Percentiles rank a stretch among this genome's conserved stretches.
These are phyloP conservation scores for Monochamus alternatus DNA, from an alignment of 2,888 invertebrate species.

Conservation along the genomic window DNA sequence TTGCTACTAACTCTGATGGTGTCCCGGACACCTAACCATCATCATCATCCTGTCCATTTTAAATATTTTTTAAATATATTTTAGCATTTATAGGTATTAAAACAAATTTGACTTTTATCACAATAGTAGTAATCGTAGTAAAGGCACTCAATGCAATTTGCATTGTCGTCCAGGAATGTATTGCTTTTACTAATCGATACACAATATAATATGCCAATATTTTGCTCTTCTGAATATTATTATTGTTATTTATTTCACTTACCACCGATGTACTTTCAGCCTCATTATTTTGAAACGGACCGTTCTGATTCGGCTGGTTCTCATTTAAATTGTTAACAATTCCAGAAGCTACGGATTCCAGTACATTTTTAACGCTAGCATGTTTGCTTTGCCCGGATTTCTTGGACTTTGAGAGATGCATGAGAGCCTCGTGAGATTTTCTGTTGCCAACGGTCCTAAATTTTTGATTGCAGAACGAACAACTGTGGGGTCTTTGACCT, in stretches of 20 bases:
- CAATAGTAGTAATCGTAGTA: too few relatives aligned
- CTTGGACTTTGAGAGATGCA: slow-evolving; percentile 59
- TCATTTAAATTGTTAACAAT: not conserved
- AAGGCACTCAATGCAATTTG: too few relatives aligned
- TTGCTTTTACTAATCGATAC: too few relatives aligned
- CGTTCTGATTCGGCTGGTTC: not conserved
- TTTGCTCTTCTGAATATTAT: too few relatives aligned
- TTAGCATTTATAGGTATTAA: too few relatives aligned
- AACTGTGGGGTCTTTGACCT: slow-evolving; percentile 56
- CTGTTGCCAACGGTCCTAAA: slow-evolving; percentile 81
- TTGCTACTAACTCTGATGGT: too few relatives aligned
- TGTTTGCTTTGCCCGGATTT: slow-evolving; percentile 44
- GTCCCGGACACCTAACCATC: too few relatives aligned
- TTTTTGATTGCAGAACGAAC: slow-evolving; percentile 75
- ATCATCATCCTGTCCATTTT: too few relatives aligned
- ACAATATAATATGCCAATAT: too few relatives aligned
- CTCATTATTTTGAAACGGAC: slow-evolving; percentile 8
- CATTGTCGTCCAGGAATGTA: too few relatives aligned
- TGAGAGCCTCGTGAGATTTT: slow-evolving; percentile 76
- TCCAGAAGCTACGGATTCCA: slow-evolving; percentile 52
- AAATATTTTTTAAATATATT: too few relatives aligned
- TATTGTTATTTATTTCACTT: not conserved
- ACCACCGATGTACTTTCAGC: not conserved
- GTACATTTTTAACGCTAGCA: slow-evolving; percentile 52
- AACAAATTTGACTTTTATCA: too few relatives aligned